Percentiles rank a stretch among this genome's conserved stretches.
Conservation (phyloP, 1,140 invertebrate genomes). For the Heliconius melpomene region DNA sequence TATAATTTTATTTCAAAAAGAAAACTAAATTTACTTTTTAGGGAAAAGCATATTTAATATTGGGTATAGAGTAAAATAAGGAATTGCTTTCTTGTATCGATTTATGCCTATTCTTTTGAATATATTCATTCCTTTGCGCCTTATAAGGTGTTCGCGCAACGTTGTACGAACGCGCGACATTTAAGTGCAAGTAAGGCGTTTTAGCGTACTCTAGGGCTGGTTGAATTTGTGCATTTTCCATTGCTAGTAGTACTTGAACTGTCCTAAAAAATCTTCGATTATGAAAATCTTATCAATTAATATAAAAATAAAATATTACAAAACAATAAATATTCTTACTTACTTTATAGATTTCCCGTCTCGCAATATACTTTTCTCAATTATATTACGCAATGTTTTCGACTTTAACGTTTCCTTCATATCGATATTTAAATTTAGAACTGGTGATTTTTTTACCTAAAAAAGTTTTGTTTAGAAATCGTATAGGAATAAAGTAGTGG, state of each 20-base stretch:
- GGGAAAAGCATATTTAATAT: not conserved
- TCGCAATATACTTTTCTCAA: not conserved
- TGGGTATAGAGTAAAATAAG: not conserved
- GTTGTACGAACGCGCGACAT: slow-evolving; percentile 35
- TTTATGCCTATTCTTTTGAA: not conserved
- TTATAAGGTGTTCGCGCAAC: slow-evolving; percentile 24
- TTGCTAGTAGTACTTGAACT: slow-evolving; percentile 19
- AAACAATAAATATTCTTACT: not conserved
- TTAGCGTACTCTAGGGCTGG: slow-evolving; percentile 29
- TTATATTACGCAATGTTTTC: not conserved
- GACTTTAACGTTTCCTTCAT: not conserved
- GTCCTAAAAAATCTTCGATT: slow-evolving; percentile 13
- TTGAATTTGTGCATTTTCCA: slow-evolving; percentile 32
- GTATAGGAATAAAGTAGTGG: too few relatives aligned
- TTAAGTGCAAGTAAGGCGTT: slow-evolving; percentile 35
- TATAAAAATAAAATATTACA: not conserved
- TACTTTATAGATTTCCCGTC: slow-evolving; percentile 4
- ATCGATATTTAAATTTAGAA: slow-evolving; percentile 4
- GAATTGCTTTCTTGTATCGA: not conserved
- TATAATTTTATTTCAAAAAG: not conserved
- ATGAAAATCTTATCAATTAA: not conserved
- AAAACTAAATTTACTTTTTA: not conserved
- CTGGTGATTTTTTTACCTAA: slow-evolving; percentile 7
- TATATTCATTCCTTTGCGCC: slow-evolving; percentile 25
- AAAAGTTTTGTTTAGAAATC: not conserved